phyloP scores from a whole-genome alignment of 64 coral and sea anemone genomes.

The Trachythela sp. region DNA sequence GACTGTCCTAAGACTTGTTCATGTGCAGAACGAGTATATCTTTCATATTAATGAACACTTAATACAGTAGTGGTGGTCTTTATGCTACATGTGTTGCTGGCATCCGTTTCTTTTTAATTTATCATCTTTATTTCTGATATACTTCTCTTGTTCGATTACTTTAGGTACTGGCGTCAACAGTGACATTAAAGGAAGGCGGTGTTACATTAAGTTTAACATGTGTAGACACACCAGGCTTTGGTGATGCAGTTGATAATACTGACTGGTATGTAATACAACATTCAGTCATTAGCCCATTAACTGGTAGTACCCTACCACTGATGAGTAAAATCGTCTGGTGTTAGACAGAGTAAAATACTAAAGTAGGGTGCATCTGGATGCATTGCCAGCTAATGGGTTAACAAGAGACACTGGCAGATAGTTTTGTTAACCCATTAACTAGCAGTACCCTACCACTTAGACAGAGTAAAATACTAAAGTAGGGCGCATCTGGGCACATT shows the following conservation, averaged over 20 bases:
- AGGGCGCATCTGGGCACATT: neutral
- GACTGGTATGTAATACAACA: conserved; percentile 61
- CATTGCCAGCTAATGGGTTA: no score
- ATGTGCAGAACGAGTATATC: no score
- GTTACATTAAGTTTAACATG: conserved; percentile 84
- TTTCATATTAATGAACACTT: no score
- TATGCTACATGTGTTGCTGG: no score
- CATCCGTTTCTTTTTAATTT: neutral
- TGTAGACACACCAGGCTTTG: conserved; percentile 98
- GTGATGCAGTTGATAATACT: conserved; percentile 97
- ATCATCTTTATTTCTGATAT: neutral
- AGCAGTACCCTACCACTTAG: neutral
- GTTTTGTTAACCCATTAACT: neutral
- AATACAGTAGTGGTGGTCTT: no score
- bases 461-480: neutral
- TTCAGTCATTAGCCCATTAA: no score
- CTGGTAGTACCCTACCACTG: no score
- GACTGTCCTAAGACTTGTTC: no score
- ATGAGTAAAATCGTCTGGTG: no score
- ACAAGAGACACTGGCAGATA: no score
- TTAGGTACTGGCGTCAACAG: conserved; percentile 82
- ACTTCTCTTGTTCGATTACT: neutral
- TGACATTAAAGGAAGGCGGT: conserved; percentile 91
- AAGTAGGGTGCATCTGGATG: no score
- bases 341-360: no score